Conservation (phyloP, 2,113 vertebrate species). For the Amblyopsis rosae region DNA sequence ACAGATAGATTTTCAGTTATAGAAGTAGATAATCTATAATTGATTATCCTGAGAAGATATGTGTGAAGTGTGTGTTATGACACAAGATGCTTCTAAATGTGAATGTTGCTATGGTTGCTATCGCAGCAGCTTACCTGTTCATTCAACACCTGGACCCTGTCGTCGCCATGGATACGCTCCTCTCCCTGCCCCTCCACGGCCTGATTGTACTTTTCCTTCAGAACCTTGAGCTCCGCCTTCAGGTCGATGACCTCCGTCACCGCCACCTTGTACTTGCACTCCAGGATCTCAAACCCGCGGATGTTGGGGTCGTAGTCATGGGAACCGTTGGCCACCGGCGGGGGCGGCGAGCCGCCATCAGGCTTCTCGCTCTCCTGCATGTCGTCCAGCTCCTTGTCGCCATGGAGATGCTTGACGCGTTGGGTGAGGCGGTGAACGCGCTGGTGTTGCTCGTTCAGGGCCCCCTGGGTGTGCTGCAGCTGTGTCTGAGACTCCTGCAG, state of each 20-base stretch:
- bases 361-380: slow-evolving; percentile 85
- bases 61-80: too few species aligned
- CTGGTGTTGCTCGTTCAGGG: slow-evolving; percentile 90
- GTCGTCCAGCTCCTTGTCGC: slow-evolving; percentile 83
- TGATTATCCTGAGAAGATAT: too few species aligned
- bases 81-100: too few species aligned
- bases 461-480: slow-evolving; percentile 94
- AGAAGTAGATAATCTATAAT: too few species aligned
- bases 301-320: slow-evolving; percentile 85
- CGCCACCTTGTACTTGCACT: slow-evolving; percentile 96
- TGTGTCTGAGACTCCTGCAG: slow-evolving; percentile 95
- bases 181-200: slow-evolving; percentile 87
- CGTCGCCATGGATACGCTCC: slow-evolving; percentile 80
- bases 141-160: slow-evolving; percentile 80
- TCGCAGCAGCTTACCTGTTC: slow-evolving; percentile 74
- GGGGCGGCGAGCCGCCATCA: slow-evolving; percentile 61
- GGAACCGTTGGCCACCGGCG: slow-evolving; percentile 58
- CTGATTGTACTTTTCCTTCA: slow-evolving; percentile 95
- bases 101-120: too few species aligned
- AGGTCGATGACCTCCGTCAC: slow-evolving; percentile 96
- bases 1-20: too few species aligned
- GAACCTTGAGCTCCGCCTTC: slow-evolving; percentile 94
- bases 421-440: slow-evolving; percentile 88
- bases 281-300: slow-evolving; percentile 90
- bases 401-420: slow-evolving; percentile 82